Percentiles rank a stretch among this genome's conserved stretches.
Conservation (phyloP, 2,888 invertebrate species). For the Eupithecia dodoneata region DNA sequence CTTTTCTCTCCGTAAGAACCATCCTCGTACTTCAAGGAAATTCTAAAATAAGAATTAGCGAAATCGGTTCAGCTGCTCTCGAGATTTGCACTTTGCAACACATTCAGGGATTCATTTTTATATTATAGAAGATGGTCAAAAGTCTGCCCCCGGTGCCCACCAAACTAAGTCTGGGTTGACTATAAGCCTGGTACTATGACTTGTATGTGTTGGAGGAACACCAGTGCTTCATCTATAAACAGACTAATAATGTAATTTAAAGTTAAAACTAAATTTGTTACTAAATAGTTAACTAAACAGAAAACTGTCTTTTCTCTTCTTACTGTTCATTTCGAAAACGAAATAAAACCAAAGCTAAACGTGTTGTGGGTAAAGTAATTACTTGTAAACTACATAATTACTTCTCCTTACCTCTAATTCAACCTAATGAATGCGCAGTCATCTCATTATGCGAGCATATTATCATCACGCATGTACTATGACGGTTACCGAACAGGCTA, state of each 20-base stretch:
- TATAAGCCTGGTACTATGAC: background rate
- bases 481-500: slow-evolving; percentile 7
- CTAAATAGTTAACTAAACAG: too few relatives aligned
- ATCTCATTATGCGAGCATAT: background rate
- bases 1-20: too few relatives aligned
- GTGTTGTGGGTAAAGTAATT: background rate
- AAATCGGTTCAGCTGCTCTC: too few relatives aligned
- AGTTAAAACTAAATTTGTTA: background rate
- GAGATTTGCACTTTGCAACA: too few relatives aligned
- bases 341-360: background rate
- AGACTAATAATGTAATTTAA: background rate
- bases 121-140: too few relatives aligned
- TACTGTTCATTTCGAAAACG: background rate
- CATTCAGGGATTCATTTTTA: too few relatives aligned
- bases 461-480: background rate
- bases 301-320: background rate
- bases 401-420: background rate
- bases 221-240: background rate
- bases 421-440: background rate
- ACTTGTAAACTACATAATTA: background rate
- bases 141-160: too few relatives aligned
- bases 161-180: too few relatives aligned
- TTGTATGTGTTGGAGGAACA: background rate
- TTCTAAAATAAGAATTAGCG: too few relatives aligned
- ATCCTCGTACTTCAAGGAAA: too few relatives aligned